Base-by-base conservation (phyloP, 2,888 invertebrate species). In the Aelia acuminata region DNA sequence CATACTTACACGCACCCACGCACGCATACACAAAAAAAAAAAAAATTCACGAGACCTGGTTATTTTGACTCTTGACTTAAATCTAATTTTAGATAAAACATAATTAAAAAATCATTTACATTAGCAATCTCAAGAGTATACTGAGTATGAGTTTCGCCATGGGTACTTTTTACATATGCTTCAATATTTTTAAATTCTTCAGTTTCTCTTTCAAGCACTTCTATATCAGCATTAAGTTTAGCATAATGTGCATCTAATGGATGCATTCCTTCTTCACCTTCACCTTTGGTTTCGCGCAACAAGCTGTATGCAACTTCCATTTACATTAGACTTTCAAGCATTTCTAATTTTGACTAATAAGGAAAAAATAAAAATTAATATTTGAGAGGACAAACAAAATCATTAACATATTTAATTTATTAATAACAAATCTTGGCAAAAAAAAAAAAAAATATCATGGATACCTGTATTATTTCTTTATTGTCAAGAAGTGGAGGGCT, bases 271-370 rank as follows among this genome's bases (percentile, higher is more conserved):
- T 92, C 92, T 0, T 93, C 93, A 11, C 92, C 92, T 18, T 92
- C 92, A 3, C 91, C 92, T 85, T 94, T 93, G 91, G 94, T 94
- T 84, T 93, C 92, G 91, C 96, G 95, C 91, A 99, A 93, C 91
- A 99, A 93, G 91, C 94, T 97, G 93, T 98, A 99, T 0, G 99
- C 99, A 87, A 98, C 95, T 93, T 99, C 98, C 90, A 99, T 96
- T 92, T 99, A 99, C 91, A 98, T 93, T 88, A 99, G 93, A 90
- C 96, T 97, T 91, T 99, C 98, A 90, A 99, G 92, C 98, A 99
- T 98, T 90, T 96, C 96, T 22, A 94, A 92, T 93, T 96, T 96
- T 90, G 93, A 92, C 94, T 95, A 89, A 26, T 92, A 91, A 39
- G 91, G 90, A 90, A 88, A 43, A 13, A 39, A 70, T 13, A 85